Conservation (phyloP, 2,113 vertebrate genomes). For the Pluvialis apricaria region DNA sequence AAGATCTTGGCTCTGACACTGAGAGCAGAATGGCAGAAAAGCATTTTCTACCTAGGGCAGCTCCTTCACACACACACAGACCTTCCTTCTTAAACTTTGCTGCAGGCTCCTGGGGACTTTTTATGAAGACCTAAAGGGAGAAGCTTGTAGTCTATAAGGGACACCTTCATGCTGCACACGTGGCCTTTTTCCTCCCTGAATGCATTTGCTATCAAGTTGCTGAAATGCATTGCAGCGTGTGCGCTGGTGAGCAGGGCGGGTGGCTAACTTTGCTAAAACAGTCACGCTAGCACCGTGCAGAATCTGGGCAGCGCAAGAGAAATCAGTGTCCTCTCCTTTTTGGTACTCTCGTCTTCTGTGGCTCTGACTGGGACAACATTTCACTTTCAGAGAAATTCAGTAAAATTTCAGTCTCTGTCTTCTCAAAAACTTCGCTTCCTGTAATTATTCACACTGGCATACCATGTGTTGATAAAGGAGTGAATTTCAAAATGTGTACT, state of each 20-base stretch:
- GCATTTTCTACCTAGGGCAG: background rate
- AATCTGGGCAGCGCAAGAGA: background rate
- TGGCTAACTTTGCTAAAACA: background rate
- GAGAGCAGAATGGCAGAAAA: background rate
- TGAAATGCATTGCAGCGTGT: background rate
- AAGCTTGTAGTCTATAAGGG: background rate
- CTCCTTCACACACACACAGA: background rate
- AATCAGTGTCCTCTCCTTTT: background rate
- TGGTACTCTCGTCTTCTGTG: background rate
- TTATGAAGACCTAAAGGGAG: background rate
- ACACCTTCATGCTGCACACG: background rate
- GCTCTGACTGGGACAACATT: background rate
- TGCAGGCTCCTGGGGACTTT: background rate
- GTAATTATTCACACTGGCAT: background rate
- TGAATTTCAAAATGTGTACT: background rate
- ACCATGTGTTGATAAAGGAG: fast-evolving
- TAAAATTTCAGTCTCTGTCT: background rate
- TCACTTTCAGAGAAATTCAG: background rate
- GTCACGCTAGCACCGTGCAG: too few species aligned
- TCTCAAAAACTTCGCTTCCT: background rate
- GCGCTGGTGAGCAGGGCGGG: background rate
- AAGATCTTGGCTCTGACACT: background rate
- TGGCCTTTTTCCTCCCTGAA: background rate
- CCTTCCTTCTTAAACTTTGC: background rate
- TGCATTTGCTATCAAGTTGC: background rate